phyloP scores from a whole-genome alignment of 2,888 invertebrate species.

The Blastobasis lacticolella region DNA sequence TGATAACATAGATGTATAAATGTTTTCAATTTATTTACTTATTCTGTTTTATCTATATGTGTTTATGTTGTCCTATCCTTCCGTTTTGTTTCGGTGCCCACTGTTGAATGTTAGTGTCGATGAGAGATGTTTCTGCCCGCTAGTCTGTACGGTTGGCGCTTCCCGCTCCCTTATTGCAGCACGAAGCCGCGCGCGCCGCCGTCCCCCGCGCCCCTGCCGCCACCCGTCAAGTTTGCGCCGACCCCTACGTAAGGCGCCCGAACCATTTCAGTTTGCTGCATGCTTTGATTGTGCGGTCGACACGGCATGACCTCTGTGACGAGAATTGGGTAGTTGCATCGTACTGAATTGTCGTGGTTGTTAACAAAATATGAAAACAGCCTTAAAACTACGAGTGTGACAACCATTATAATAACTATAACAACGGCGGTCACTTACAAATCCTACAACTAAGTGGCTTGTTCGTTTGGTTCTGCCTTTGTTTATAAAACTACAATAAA shows the following conservation, averaged over 20 bases:
- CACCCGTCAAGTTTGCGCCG: conserved; percentile 83
- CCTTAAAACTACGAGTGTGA: too few species aligned
- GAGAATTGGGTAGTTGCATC: conserved; percentile 11
- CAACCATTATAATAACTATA: too few species aligned
- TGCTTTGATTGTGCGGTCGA: conserved; percentile 65
- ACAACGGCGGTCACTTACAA: too few species aligned
- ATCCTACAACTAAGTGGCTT: too few species aligned
- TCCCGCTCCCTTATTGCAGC: conserved; percentile 97
- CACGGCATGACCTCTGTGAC: conserved; percentile 41
- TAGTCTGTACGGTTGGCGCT: conserved; percentile 97
- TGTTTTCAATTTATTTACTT: conserved; percentile 20
- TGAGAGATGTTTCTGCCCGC: conserved; percentile 74
- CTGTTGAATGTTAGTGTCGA: conserved; percentile 63
- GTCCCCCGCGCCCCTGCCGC: conserved; percentile 85
- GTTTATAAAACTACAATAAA: too few species aligned
- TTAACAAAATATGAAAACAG: too few species aligned
- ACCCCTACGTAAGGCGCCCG: conserved; percentile 78
- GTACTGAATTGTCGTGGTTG: too few species aligned
- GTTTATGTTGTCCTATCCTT: conserved; percentile 5
- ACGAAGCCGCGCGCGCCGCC: conserved; percentile 87
- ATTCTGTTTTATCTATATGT: conserved; percentile 22
- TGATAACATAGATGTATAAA: conserved; percentile 27
- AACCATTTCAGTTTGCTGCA: conserved; percentile 52
- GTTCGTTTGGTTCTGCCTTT: too few species aligned
- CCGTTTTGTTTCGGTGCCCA: conserved; percentile 10